Evolutionary conservation across 2,113 vertebrate genomes (phyloP).

Genomic region (Cichladusa arquata): DNA sequence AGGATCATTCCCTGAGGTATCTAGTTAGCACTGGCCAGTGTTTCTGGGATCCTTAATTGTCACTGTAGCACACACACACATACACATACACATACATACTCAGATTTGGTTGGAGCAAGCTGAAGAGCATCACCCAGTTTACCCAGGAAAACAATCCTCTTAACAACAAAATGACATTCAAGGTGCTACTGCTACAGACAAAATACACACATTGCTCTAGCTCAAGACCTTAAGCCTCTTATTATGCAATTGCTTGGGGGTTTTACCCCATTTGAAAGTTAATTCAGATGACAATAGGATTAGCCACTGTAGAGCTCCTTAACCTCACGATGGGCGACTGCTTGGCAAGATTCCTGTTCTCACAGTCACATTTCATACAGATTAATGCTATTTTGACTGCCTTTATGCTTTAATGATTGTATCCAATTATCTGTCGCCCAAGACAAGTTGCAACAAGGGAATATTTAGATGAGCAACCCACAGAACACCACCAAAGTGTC

Average conservation of each 20-base stretch:
- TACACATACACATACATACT: too few species aligned
- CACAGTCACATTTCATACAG: conserved; percentile 18
- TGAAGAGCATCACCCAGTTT: not conserved
- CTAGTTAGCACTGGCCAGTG: too few species aligned
- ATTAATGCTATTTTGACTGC: not conserved
- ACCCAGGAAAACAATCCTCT: not conserved
- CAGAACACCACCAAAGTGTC: not conserved
- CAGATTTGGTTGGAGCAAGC: not conserved
- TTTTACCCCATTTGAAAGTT: conserved; percentile 47
- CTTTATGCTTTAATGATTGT: not conserved
- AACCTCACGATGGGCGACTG: not conserved
- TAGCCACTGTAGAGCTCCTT: conserved; percentile 63
- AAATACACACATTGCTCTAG: conserved; percentile 8
- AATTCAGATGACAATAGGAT: conserved; percentile 72
- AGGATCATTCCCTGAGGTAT: not conserved
- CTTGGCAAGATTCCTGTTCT: conserved; percentile 50
- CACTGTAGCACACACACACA: not conserved
- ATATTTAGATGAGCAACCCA: not conserved
- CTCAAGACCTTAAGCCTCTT: conserved; percentile 14
- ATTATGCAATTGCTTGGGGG: conserved; percentile 5
- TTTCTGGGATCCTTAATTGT: not conserved
- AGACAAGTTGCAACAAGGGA: not conserved
- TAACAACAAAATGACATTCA: not conserved
- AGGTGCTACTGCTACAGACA: not conserved
- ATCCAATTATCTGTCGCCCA: not conserved